Evolutionary conservation across 2,888 invertebrate genomes (phyloP).

Genomic region (Petrophora chlorosata): DNA sequence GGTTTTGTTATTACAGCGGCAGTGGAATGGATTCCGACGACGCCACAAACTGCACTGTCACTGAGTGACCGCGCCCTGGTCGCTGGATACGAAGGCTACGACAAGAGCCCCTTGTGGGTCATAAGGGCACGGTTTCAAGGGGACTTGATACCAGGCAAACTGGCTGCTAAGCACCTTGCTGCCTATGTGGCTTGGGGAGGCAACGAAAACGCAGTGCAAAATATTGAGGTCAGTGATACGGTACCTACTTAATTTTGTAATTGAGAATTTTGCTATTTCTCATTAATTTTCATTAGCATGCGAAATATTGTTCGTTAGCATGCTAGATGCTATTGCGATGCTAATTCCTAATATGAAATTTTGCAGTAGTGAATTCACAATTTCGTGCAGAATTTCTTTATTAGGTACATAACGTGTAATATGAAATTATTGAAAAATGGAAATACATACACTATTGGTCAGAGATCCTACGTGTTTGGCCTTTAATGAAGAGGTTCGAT

Average conservation of each 20-base stretch:
- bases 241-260: background rate
- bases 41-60: conserved; percentile 47
- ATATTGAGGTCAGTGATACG: conserved; percentile 59
- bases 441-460: too few species aligned
- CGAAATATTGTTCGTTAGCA: too few species aligned
- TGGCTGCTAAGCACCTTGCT: conserved; percentile 64
- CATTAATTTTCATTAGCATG: too few species aligned
- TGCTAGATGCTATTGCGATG: too few species aligned
- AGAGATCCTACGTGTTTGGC: too few species aligned
- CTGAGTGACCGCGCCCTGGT: conserved; percentile 66
- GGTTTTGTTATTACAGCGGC: conserved; percentile 43
- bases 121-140: conserved; percentile 66
- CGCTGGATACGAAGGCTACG: conserved; percentile 72
- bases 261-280: too few species aligned
- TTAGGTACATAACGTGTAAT: too few species aligned
- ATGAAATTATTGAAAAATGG: too few species aligned
- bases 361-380: too few species aligned
- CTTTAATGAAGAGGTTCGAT: too few species aligned
- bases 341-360: too few species aligned
- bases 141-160: conserved; percentile 73
- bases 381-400: too few species aligned
- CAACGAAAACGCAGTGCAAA: conserved; percentile 59
- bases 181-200: conserved; percentile 75
- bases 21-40: conserved; percentile 67
- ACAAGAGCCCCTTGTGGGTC: conserved; percentile 75